Conservation (phyloP, 2,797 vertebrate species). For the Lepus oiostolus region DNA sequence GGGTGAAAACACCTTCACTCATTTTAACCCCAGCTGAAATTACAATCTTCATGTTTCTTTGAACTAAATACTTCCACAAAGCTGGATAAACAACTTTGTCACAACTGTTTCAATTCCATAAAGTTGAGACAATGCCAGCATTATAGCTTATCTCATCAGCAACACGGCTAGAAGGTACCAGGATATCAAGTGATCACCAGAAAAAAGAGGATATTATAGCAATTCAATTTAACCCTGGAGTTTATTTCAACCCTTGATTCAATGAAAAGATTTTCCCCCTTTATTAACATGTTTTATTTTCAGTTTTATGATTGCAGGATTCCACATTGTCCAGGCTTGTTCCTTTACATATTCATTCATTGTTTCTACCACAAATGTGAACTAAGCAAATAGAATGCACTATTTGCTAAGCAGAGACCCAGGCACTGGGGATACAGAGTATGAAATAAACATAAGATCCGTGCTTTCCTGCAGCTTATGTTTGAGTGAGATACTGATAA, state of each 20-base stretch:
- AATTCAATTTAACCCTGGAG: neutral
- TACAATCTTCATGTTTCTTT: conserved; percentile 59
- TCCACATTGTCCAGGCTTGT: neutral
- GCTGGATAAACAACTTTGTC: conserved; percentile 5
- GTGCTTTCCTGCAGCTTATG: neutral
- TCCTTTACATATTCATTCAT: neutral
- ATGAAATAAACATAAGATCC: neutral
- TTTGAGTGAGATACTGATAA: neutral
- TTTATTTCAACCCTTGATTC: conserved; percentile 5
- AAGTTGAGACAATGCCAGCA: neutral
- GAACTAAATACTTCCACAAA: conserved; percentile 69
- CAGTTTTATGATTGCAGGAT: neutral
- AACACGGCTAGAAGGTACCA: neutral
- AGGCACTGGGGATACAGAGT: neutral
- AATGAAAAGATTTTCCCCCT: neutral
- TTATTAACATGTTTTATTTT: conserved; percentile 29
- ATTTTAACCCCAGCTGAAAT: conserved; percentile 61
- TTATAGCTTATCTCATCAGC: neutral
- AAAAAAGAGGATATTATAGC: neutral
- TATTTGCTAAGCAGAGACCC: neutral
- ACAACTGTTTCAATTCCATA: neutral
- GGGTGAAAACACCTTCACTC: conserved; percentile 9
- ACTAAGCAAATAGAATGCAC: neutral
- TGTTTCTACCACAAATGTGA: conserved; percentile 2
- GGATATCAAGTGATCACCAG: neutral